These are phyloP conservation scores for Empidonax alnorum DNA, from an alignment of 2,113 vertebrate species.

Conservation along the genomic window DNA sequence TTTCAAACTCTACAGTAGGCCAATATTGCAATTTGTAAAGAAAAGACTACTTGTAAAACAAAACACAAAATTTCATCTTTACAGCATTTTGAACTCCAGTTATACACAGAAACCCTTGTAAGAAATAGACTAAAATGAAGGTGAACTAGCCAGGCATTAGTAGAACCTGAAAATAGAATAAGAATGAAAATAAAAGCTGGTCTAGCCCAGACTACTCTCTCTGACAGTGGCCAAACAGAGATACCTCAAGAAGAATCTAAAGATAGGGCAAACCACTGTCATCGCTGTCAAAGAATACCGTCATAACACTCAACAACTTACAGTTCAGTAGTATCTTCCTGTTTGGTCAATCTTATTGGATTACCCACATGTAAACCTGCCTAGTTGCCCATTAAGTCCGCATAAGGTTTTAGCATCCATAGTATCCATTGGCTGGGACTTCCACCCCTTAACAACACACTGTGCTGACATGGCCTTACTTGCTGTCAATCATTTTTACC, in stretches of 20 bases:
- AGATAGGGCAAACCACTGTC: neutral
- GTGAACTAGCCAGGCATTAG: neutral
- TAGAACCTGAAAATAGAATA: neutral
- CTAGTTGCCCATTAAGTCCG: neutral
- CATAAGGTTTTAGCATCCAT: rapidly evolving
- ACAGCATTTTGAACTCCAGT: neutral
- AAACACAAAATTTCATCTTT: neutral
- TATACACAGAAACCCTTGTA: neutral
- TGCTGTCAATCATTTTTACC: neutral
- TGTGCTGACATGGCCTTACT: neutral
- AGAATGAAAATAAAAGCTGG: neutral
- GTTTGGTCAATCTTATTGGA: neutral
- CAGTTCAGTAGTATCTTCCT: neutral
- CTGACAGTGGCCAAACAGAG: neutral
- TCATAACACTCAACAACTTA: neutral
- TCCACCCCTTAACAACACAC: neutral
- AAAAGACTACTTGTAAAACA: neutral
- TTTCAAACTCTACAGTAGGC: neutral
- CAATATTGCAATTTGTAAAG: neutral
- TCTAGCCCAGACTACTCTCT: neutral
- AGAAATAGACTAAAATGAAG: neutral
- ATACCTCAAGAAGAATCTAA: neutral
- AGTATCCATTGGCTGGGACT: neutral
- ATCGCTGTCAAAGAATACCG: neutral
- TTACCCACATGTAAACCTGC: neutral